Evolutionary conservation across 2,888 invertebrate species (phyloP), one percentile per base, ranked within the genome.

Genomic region (Apodemia duryi): DNA sequence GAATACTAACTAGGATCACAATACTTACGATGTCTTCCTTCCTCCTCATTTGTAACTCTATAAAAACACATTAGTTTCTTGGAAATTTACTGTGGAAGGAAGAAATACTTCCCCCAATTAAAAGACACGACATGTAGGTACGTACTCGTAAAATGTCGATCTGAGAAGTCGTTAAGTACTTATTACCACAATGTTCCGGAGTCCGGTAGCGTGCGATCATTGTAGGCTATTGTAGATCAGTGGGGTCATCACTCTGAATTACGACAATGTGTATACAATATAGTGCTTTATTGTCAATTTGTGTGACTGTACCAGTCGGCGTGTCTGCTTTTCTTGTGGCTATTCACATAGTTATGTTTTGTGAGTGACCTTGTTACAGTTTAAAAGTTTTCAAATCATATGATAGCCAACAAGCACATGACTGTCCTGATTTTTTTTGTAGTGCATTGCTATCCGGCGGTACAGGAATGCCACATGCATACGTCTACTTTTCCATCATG

Each of bases 171-270:
- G 67, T 68, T 68, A 70, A 65, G 70, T 62, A 57, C 66, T 67
- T 66, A 68, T 63, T 70, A 69, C 69, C 35, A 35, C 57, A 60
- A 62, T 70, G 68, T 74, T 77, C 75, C 75, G 76, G 72, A 67
- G 73, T 77, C 75, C 75, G 76, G 72, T 69, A 74, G 72, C 75
- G 74, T 80, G 74, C 76, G 79, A 81, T 78, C 75, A 72, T 72
- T 67, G 74, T 57, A 57, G 29, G 32, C 32, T 35, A 35, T 60
- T 60, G 57, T 60, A 60, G 67, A 79, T 81, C 77, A 76, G 74
- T 78, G 79, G 81, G 84, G 85, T 83, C 82, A 84, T 82, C 80
- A 83, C 75, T 78, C 80, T 77, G 75, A 71, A 66, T 75, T 75
- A 72, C 72, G 73, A 82, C 85, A 85, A 85, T 83, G 76, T 77